Conservation (phyloP, 1,140 invertebrate genomes). For the Planococcus citri region DNA sequence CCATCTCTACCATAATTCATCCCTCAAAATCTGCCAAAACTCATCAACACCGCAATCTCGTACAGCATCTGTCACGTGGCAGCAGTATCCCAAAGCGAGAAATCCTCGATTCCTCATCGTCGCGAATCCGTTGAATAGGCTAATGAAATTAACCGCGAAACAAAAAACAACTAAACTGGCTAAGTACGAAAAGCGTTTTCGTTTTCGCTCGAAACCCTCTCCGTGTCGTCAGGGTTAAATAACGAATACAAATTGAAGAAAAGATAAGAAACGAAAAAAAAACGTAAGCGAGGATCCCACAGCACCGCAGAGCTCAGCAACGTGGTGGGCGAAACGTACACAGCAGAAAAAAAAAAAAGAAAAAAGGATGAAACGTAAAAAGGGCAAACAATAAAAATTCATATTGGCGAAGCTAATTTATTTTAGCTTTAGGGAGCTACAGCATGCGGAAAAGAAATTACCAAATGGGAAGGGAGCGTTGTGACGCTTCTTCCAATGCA, state of each 20-base stretch:
- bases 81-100: too few species aligned
- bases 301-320: background rate
- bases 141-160: constrained; percentile 1
- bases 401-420: constrained; percentile 17
- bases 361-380: constrained; percentile 19
- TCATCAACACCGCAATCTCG: background rate
- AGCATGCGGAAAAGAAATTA: constrained; percentile 22
- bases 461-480: constrained; percentile 20
- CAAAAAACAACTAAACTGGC: background rate
- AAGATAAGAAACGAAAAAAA: constrained; percentile 23
- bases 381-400: constrained; percentile 20
- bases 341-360: constrained; percentile 4
- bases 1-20: too few species aligned
- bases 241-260: constrained; percentile 20
- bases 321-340: background rate
- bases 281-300: background rate
- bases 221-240: constrained; percentile 18
- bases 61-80: too few species aligned
- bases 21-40: background rate
- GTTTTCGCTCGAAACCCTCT: background rate
- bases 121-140: background rate
- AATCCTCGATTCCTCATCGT: too few species aligned
- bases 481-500: constrained; percentile 24
- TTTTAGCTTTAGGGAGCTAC: constrained; percentile 20
- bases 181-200: background rate